Conservation (phyloP, 2,888 invertebrate species). For the Dorcus hopei region DNA sequence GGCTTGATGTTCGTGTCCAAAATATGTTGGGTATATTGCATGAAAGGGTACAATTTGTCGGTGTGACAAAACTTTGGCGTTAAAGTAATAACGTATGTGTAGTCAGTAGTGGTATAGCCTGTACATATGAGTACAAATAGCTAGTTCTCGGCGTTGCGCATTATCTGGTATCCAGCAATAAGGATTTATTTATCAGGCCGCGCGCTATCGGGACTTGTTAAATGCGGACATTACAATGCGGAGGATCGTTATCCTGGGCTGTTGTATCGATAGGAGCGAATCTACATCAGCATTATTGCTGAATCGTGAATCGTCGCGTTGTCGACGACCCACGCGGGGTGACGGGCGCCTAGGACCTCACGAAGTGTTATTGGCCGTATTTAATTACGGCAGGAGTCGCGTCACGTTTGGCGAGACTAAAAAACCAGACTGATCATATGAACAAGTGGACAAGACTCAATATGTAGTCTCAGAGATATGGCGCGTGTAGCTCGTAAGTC, state of each 20-base stretch:
- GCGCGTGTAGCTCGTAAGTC: conserved; percentile 39
- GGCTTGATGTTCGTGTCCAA: too few relatives aligned
- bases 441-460: conserved; percentile 33
- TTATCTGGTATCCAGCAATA: conserved; percentile 41
- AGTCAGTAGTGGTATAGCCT: conserved; percentile 3
- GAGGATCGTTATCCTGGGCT: conserved; percentile 49
- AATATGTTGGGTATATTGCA: background rate
- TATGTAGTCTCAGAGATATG: conserved; percentile 37
- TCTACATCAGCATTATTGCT: conserved; percentile 51
- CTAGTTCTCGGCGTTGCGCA: conserved; percentile 38
- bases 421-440: conserved; percentile 32
- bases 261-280: conserved; percentile 48
- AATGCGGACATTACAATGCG: conserved; percentile 50
- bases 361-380: conserved; percentile 32
- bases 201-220: conserved; percentile 47
- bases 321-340: conserved; percentile 42
- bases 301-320: conserved; percentile 49
- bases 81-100: conserved; percentile 1
- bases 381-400: conserved; percentile 31
- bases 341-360: conserved; percentile 26
- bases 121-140: conserved; percentile 41
- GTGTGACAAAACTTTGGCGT: background rate
- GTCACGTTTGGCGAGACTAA: conserved; percentile 30
- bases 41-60: background rate
- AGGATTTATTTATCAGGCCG: conserved; percentile 46